Base-by-base conservation (phyloP, 2,888 invertebrate genomes). In the Sarcophaga subvicina region DNA sequence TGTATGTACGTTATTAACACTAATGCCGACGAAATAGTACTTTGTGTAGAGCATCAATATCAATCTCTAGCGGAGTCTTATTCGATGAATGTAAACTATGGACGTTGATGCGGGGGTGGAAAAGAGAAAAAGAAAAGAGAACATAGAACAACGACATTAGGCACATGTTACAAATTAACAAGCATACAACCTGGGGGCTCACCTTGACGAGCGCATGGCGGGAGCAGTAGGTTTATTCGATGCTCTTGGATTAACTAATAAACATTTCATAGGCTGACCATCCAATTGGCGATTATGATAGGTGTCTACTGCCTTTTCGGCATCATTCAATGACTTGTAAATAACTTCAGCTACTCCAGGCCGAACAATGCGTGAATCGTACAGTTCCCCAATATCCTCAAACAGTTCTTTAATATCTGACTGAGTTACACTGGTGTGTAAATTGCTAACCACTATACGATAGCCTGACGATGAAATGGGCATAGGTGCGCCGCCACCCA, bases 391-490 rank as follows among this genome's bases (percentile, higher is more conserved):
- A 86, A 98, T 96, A 92, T 98, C 98, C 91, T 98, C 98, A 94
- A 99, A 98, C 69, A 99, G 94, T 93, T 99, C 99, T 94, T 98
- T 96, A 89, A 99, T 98, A 93, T 99, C 98, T 90, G 97, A 97
- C 89, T 97, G 97, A 17, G 98, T 97, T 5, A 98, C 98, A 88
- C 96, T 96, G 37, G 95, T 94, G 90, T 98, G 97, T 88, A 99
- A 95, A 94, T 98, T 99, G 89, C 98, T 98, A 3, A 99, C 98
- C 78, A 98, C 96, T 91, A 98, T 97, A 90, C 98, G 95, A 93
- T 96, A 98, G 67, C 98, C 98, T 5, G 91, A 90, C 2, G 89
- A 86, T 0, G 84, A 72, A 10, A 87, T 80, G 12, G 80, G 59
- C 37, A 85, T 75, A 8, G 20, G 12, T 20, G 59, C 60, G 11